Evolutionary conservation across 2,113 vertebrate genomes (phyloP).

Genomic region (Melanerpes formicivorus): DNA sequence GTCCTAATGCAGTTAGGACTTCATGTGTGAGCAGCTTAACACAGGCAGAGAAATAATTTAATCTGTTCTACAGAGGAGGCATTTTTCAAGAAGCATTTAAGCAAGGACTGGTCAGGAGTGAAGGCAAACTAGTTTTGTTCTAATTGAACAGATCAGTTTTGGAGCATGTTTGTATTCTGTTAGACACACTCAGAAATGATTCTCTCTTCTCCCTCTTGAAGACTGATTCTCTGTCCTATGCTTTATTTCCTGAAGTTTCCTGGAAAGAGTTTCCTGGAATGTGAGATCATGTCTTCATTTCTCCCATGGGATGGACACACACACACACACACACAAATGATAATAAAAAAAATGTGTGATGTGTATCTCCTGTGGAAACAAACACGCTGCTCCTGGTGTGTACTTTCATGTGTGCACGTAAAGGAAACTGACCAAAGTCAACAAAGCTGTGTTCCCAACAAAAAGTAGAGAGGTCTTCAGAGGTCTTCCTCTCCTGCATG

Average conservation of each 20-base stretch:
- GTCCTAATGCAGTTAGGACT: background rate
- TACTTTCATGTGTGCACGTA: constrained; percentile 37
- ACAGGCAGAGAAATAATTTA: background rate
- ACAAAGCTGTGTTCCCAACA: background rate
- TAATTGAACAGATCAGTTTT: background rate
- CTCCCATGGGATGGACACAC: background rate
- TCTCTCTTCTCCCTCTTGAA: background rate
- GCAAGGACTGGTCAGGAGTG: background rate
- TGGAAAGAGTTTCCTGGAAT: constrained; percentile 47
- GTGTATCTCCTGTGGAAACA: constrained; percentile 10
- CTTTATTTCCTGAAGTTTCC: constrained; percentile 41
- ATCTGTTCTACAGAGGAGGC: background rate
- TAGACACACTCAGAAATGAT: background rate
- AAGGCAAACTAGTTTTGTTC: background rate
- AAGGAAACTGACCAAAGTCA: background rate
- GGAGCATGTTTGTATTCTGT: background rate
- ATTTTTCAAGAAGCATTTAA: background rate
- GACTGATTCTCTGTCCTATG: background rate
- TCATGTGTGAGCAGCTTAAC: background rate
- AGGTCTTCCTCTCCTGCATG: background rate
- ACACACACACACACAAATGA: background rate
- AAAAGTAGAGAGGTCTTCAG: background rate
- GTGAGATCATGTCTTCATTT: constrained; percentile 20
- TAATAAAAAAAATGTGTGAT: constrained; percentile 12
- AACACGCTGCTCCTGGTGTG: background rate